These are phyloP conservation scores for Drosophila ananassae DNA, from an alignment of 1,140 invertebrate species.

Conservation along the genomic window DNA sequence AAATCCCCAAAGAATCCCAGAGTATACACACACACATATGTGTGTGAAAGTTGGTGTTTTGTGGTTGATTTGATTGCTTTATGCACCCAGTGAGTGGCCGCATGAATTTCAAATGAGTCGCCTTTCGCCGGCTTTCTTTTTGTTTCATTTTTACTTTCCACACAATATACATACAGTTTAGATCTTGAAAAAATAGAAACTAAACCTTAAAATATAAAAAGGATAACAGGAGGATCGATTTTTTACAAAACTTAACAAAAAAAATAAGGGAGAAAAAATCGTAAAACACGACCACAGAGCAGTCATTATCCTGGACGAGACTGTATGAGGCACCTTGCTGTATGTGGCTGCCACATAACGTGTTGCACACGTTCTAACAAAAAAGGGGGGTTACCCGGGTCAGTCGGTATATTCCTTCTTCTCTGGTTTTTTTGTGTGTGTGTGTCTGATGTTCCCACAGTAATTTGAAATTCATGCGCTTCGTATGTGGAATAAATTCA, in stretches of 20 bases:
- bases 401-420: slow-evolving; percentile 9
- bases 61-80: slow-evolving; percentile 83
- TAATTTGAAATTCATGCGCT: slow-evolving; percentile 84
- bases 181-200: too few species aligned
- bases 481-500: slow-evolving; percentile 83
- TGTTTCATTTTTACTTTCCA: not conserved
- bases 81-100: slow-evolving; percentile 82
- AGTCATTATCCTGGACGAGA: slow-evolving; percentile 59
- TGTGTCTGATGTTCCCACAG: slow-evolving; percentile 65
- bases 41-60: slow-evolving; percentile 50
- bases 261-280: slow-evolving; percentile 10
- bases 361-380: slow-evolving; percentile 71
- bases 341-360: slow-evolving; percentile 50
- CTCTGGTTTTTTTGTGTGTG: slow-evolving; percentile 5
- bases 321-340: slow-evolving; percentile 12
- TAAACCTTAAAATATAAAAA: too few species aligned
- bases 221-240: not conserved
- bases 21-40: slow-evolving; percentile 25
- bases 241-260: not conserved
- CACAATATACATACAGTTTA: not conserved
- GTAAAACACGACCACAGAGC: slow-evolving; percentile 47
- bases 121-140: not conserved
- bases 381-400: slow-evolving; percentile 22
- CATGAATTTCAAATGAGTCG: slow-evolving; percentile 82
- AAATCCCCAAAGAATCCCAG: slow-evolving; percentile 11